These are phyloP conservation scores for Listronotus oregonensis DNA, from an alignment of 1,140 invertebrate species.

Conservation along the genomic window DNA sequence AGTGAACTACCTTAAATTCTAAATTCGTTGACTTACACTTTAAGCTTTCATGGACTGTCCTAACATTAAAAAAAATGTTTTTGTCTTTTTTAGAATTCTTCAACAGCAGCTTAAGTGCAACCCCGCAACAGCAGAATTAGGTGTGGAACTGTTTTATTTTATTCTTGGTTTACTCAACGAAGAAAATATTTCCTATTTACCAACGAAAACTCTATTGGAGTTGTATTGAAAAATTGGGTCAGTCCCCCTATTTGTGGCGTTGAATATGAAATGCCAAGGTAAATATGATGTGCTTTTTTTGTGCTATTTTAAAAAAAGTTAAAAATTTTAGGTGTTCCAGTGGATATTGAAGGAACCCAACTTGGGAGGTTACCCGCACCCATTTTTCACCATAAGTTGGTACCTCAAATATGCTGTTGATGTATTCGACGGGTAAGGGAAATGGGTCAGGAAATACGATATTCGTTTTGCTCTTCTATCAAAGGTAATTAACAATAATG, in stretches of 20 bases:
- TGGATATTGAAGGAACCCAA: constrained; percentile 67
- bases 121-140: constrained; percentile 54
- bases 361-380: constrained; percentile 67
- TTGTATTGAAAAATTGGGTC: constrained; percentile 73
- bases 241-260: constrained; percentile 69
- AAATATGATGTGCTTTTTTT: no score
- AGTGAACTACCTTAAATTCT: no score
- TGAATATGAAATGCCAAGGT: constrained; percentile 63
- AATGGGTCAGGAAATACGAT: constrained; percentile 46
- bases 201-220: constrained; percentile 74
- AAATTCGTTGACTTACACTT: no score
- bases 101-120: constrained; percentile 44
- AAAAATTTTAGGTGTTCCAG: constrained; percentile 60
- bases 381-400: constrained; percentile 69
- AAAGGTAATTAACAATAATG: no score
- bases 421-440: constrained; percentile 69
- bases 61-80: background rate
- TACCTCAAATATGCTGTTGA: constrained; percentile 64
- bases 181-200: constrained; percentile 70
- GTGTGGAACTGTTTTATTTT: constrained; percentile 75
- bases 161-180: constrained; percentile 70
- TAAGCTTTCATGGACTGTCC: no score
- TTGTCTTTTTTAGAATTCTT: constrained; percentile 48
- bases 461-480: constrained; percentile 72
- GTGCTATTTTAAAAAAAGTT: no score